Conservation (phyloP, 2,797 vertebrate species). For the Pseudomugil gertrudae region DNA sequence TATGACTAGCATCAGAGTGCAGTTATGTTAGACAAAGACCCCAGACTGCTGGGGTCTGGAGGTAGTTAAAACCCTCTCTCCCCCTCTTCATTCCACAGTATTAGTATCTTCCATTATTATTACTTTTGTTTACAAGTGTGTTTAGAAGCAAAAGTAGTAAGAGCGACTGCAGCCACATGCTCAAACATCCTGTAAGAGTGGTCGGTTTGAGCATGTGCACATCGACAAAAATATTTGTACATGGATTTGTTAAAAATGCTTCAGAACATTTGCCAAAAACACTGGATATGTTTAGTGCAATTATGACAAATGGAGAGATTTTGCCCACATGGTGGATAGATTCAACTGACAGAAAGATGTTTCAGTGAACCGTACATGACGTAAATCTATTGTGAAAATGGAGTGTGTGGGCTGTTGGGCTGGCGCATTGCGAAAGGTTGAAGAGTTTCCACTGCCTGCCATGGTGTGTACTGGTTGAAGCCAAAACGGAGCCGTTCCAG, state of each 20-base stretch:
- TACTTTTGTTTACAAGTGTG: constrained; percentile 12
- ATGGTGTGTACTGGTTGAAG: constrained; percentile 24
- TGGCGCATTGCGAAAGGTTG: constrained; percentile 21
- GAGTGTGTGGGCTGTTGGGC: constrained; percentile 42
- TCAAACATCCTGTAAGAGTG: constrained; percentile 44
- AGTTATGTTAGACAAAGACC: not conserved
- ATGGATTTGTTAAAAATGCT: constrained; percentile 44
- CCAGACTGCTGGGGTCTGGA: constrained; percentile 58
- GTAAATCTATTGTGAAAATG: constrained; percentile 31
- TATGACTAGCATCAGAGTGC: constrained; percentile 41
- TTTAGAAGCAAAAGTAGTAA: constrained; percentile 18
- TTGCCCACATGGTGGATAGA: constrained; percentile 32
- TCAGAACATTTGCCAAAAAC: constrained; percentile 64
- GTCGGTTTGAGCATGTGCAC: constrained; percentile 35
- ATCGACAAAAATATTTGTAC: constrained; percentile 59
- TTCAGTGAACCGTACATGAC: constrained; percentile 30
- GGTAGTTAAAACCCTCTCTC: constrained; percentile 46
- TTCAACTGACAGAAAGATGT: constrained; percentile 26
- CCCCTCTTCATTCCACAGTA: constrained; percentile 14
- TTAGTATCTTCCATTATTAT: constrained; percentile 31
- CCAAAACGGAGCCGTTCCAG: constrained; percentile 52
- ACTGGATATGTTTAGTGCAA: constrained; percentile 53
- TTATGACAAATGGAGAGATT: constrained; percentile 45
- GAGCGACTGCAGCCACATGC: constrained; percentile 36
- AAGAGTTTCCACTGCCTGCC: constrained; percentile 57